phyloP scores from a whole-genome alignment of 2,888 invertebrate genomes.

The Eudasyphora cyanicolor region DNA sequence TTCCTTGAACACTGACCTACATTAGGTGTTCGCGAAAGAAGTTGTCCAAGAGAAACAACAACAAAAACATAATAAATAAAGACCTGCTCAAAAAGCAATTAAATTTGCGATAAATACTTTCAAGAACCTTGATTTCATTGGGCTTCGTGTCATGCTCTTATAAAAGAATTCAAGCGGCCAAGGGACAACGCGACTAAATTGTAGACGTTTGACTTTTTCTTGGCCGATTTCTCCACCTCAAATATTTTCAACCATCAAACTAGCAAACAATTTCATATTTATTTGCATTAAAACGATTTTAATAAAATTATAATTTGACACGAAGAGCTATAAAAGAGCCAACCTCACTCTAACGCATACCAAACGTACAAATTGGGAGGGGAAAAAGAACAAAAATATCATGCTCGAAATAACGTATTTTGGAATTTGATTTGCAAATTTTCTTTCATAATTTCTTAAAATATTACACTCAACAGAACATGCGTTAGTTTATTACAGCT shows the following conservation, averaged over 20 bases:
- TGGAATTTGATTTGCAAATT: too few relatives aligned
- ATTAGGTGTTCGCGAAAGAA: constrained; percentile 33
- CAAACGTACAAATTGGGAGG: too few relatives aligned
- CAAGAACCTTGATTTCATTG: constrained; percentile 26
- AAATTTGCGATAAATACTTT: constrained; percentile 4
- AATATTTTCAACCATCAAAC: not conserved
- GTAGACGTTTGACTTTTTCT: not conserved
- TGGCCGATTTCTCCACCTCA: not conserved
- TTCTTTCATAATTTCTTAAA: too few relatives aligned
- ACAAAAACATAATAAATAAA: not conserved
- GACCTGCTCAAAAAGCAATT: constrained; percentile 12
- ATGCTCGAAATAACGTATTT: too few relatives aligned
- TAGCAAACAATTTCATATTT: constrained; percentile 21
- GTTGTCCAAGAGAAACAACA: not conserved
- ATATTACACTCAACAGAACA: too few relatives aligned
- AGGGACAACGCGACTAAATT: not conserved
- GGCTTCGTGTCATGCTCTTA: constrained; percentile 38
- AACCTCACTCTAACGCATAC: too few relatives aligned
- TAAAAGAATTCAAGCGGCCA: not conserved
- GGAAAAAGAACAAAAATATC: too few relatives aligned
- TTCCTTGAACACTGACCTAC: constrained; percentile 63
- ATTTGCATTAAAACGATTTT: constrained; percentile 26
- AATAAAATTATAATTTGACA: constrained; percentile 37
- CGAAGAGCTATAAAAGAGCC: constrained; percentile 2
- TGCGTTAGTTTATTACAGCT: too few relatives aligned